Base-by-base conservation (phyloP, 1,140 invertebrate genomes). In the Diprion similis region DNA sequence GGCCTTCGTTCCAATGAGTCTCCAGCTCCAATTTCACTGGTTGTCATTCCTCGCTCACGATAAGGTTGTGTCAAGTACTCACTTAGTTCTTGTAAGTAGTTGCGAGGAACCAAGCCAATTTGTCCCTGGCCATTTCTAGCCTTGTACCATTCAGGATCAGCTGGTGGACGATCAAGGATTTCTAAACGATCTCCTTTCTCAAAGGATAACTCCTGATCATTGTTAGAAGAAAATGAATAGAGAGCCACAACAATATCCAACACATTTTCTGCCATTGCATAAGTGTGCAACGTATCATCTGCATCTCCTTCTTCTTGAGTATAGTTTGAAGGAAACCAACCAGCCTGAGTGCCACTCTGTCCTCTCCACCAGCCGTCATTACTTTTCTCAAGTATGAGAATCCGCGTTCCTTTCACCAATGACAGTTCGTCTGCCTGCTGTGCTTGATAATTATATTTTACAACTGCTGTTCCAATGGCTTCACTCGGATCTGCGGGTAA, bases 331-430 rank as follows among this genome's bases (percentile, higher is more conserved):
- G 98, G 98, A 88, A 99, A 99, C 98, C 98, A 90, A 74, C 98
- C 98, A 78, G 92, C 93, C 79, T 89, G 91, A 81, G 90, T 93
- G 83, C 90, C 93, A 87, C 92, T 96, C 89, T 97, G 95, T 46
- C 98, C 98, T 82, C 97, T 92, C 98, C 98, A 99, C 98, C 98
- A 99, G 46, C 98, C 99, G 91, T 99, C 99, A 77, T 97, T 98
- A 78, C 97, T 98, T 89, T 99, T 99, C 88, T 99, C 98, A 73
- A 99, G 89, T 76, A 99, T 99, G 73, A 97, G 90, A 73, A 99
- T 97, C 79, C 95, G 89, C 46, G 95, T 95, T 73, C 97, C 97
- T 89, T 96, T 96, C 59, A 94, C 94, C 66, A 99, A 90, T 1
- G 97, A 95, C 9, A 99, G 88, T 86, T 99, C 99, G 84, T 99